These are phyloP conservation scores for Drosophila birchii DNA, from an alignment of 2,888 invertebrate genomes.

Conservation along the genomic window DNA sequence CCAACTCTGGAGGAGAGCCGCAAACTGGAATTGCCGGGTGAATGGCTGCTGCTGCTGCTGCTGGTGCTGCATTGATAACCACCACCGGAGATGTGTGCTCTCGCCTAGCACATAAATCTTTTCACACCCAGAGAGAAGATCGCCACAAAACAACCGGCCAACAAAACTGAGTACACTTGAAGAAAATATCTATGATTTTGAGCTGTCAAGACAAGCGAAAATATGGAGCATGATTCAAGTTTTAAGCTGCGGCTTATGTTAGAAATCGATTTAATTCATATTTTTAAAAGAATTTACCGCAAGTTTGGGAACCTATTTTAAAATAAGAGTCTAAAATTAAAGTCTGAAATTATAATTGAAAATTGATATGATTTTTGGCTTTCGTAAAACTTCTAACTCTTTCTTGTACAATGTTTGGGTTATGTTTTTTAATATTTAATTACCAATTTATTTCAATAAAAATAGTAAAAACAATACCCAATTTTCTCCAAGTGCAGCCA, in stretches of 20 bases:
- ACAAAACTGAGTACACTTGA: not conserved
- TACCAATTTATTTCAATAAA: too few relatives aligned
- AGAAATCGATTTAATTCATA: not conserved
- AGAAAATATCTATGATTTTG: not conserved
- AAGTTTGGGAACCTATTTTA: too few relatives aligned
- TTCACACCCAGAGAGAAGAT: conserved; percentile 67
- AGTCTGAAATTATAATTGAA: too few relatives aligned
- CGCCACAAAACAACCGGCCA: conserved; percentile 17
- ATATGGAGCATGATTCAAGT: not conserved
- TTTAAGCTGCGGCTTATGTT: not conserved
- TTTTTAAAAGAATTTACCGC: too few relatives aligned
- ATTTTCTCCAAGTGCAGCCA: conserved; percentile 3
- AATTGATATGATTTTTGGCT: too few relatives aligned
- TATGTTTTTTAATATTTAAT: too few relatives aligned
- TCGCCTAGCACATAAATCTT: conserved; percentile 78
- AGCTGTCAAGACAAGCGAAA: not conserved
- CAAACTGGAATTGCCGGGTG: conserved; percentile 77
- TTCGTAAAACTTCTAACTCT: too few relatives aligned
- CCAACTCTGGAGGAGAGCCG: conserved; percentile 52
- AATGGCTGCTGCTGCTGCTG: conserved; percentile 58
- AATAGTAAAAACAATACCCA: too few relatives aligned
- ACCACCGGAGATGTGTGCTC: conserved; percentile 54
- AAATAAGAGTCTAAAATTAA: too few relatives aligned
- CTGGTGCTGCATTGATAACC: conserved; percentile 63
- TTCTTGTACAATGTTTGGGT: too few relatives aligned